Evolutionary conservation across 2,113 vertebrate genomes (phyloP).

Genomic region (Eudyptes chrysolophus): DNA sequence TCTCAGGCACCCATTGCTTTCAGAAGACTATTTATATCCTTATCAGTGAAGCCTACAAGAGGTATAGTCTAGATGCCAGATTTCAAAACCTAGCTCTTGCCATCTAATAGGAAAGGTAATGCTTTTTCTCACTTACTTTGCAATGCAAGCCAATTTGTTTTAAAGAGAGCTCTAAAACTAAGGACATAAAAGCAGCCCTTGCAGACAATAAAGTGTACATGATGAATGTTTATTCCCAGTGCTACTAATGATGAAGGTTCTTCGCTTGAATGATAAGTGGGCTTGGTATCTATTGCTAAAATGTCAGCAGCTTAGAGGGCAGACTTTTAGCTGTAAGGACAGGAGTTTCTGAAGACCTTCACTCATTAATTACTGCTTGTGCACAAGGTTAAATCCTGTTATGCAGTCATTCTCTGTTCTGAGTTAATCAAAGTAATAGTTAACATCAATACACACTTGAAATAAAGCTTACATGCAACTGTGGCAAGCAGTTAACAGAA

Average conservation of each 20-base stretch:
- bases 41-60: neutral
- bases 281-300: neutral
- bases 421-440: conserved; percentile 5
- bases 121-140: neutral
- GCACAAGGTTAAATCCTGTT: neutral
- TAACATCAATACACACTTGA: neutral
- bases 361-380: neutral
- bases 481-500: neutral
- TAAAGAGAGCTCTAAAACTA: conserved; percentile 17
- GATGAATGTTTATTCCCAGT: conserved; percentile 26
- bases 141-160: conserved; percentile 30
- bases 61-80: neutral
- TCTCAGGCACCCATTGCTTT: neutral
- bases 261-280: conserved; percentile 21
- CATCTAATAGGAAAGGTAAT: neutral
- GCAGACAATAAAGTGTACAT: conserved; percentile 22
- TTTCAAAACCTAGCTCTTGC: neutral
- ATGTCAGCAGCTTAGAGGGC: conserved; percentile 1
- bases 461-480: neutral
- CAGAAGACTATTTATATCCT: neutral
- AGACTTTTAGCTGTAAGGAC: neutral
- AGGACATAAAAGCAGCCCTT: conserved; percentile 23
- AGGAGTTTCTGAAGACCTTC: neutral
- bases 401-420: neutral
- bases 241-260: neutral